These are phyloP conservation scores for Gallinago jamesoni DNA, from an alignment of 2,113 vertebrate genomes.

Conservation along the genomic window DNA sequence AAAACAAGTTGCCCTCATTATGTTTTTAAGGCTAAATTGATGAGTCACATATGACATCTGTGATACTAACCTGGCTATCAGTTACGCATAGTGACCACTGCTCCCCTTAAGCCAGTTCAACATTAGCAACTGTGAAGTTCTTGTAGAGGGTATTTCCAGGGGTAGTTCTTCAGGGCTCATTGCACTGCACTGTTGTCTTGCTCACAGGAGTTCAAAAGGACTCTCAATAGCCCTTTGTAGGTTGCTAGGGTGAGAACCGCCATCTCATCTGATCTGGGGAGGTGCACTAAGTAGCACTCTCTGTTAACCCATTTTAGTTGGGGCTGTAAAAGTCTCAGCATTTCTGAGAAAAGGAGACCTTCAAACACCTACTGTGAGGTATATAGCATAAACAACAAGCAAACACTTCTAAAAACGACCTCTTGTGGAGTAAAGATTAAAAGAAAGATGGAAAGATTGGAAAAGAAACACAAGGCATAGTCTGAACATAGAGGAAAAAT, in stretches of 20 bases:
- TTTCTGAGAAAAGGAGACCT: neutral
- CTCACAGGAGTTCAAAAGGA: neutral
- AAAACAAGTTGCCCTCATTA: neutral
- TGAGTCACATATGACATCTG: neutral
- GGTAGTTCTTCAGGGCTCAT: neutral
- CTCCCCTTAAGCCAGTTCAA: neutral
- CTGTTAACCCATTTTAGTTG: neutral
- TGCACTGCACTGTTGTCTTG: neutral
- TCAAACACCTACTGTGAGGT: neutral
- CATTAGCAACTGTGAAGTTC: neutral
- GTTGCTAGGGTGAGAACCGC: neutral
- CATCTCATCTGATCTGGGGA: neutral
- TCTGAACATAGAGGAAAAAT: neutral
- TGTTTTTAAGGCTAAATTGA: neutral
- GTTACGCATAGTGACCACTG: rapidly evolving
- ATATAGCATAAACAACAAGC: neutral
- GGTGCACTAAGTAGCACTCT: neutral
- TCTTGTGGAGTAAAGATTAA: neutral
- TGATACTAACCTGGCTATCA: neutral
- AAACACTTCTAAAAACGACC: neutral
- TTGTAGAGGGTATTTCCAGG: neutral
- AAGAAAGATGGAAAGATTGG: neutral
- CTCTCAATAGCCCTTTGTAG: neutral
- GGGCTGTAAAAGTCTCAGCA: neutral
- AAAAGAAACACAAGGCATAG: neutral